Conservation (phyloP, 2,888 invertebrate genomes). For the Eutolmus rufibarbis region DNA sequence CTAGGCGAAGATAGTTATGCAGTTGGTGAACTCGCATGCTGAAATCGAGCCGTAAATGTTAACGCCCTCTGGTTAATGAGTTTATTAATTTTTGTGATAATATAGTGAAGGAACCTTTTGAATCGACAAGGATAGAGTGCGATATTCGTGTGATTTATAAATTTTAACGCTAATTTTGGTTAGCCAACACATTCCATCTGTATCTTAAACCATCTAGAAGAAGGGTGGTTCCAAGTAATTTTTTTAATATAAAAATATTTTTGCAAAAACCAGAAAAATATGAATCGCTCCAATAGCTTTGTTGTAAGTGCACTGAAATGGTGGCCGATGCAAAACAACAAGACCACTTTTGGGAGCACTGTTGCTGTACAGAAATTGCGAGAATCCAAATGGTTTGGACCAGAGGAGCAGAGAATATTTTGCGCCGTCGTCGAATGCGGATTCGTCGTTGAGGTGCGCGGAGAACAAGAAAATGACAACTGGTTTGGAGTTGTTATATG, state of each 20-base stretch:
- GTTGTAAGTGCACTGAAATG: conserved; percentile 61
- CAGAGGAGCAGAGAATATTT: conserved; percentile 74
- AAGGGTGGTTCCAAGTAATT: conserved; percentile 20
- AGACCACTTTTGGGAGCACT: conserved; percentile 68
- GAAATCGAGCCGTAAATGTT: neutral
- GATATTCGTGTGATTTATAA: neutral
- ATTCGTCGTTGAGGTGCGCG: conserved; percentile 73
- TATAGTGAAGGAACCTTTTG: neutral
- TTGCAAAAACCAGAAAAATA: conserved; percentile 46
- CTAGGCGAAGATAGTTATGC: neutral
- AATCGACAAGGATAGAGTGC: neutral
- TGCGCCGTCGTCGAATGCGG: conserved; percentile 77
- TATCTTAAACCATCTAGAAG: neutral
- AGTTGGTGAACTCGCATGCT: neutral
- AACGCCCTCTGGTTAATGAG: neutral
- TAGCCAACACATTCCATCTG: conserved; percentile 5
- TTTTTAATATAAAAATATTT: conserved; percentile 5
- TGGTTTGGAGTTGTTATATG: conserved; percentile 76
- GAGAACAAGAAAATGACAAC: conserved; percentile 52
- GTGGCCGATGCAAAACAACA: conserved; percentile 57
- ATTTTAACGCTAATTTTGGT: neutral
- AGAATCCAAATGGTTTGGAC: conserved; percentile 78
- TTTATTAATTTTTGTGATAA: neutral
- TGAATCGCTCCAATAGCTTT: conserved; percentile 62
- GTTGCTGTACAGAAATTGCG: conserved; percentile 75